These are phyloP conservation scores for Trichosurus vulpecula DNA, from an alignment of 2,797 vertebrate genomes.

Conservation along the genomic window DNA sequence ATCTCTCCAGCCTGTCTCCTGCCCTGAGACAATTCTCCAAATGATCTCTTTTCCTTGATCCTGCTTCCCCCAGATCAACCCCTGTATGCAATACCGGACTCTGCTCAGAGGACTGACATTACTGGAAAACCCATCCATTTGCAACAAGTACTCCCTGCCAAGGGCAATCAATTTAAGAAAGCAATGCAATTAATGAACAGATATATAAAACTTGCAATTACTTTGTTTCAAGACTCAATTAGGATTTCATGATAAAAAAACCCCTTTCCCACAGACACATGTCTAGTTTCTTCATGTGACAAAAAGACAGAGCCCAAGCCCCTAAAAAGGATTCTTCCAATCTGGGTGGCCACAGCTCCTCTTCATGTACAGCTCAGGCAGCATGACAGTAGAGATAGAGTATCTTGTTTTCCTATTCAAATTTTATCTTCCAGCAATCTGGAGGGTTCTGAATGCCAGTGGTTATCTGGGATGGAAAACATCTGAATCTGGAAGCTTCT, in stretches of 20 bases:
- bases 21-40: background rate
- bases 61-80: background rate
- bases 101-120: background rate
- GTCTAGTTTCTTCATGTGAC: background rate
- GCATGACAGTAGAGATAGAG: background rate
- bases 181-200: background rate
- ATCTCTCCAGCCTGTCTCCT: background rate
- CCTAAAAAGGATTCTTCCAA: background rate
- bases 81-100: background rate
- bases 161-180: background rate
- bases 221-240: background rate
- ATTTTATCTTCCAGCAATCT: background rate
- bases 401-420: slow-evolving; percentile 13
- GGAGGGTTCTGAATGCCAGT: background rate
- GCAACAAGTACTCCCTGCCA: background rate
- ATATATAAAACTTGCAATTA: background rate
- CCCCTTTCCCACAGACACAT: background rate
- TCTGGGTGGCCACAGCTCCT: background rate
- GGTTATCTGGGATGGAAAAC: background rate
- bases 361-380: background rate
- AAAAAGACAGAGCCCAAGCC: background rate
- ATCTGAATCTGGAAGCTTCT: slow-evolving; percentile 1
- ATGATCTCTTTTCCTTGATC: background rate
- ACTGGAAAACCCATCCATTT: background rate
- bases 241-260: background rate